phyloP scores from a whole-genome alignment of 2,888 invertebrate species.

The Pachymerium ferrugineum region DNA sequence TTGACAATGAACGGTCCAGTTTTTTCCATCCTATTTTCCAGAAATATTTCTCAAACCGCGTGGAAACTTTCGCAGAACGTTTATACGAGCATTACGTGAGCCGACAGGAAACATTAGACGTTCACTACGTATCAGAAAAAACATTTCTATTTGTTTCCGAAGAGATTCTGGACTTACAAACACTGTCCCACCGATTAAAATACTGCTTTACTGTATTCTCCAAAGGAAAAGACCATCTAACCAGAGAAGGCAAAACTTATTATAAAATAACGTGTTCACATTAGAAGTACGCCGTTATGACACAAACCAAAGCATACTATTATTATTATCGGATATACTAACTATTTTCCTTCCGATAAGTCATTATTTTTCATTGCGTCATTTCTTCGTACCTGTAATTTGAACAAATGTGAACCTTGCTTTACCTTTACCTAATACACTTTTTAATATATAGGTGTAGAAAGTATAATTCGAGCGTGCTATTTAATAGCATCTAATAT shows the following conservation, averaged over 20 bases:
- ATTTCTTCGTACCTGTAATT: no score
- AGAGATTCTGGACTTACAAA: neutral
- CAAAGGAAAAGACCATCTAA: conserved; percentile 25
- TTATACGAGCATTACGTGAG: conserved; percentile 28
- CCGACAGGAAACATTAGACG: neutral
- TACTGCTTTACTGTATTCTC: conserved; percentile 24
- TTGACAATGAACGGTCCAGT: no score
- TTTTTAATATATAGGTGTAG: neutral
- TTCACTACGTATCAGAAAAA: conserved; percentile 16
- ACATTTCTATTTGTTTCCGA: conserved; percentile 28
- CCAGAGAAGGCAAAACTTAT: conserved; percentile 6
- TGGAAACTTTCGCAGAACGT: neutral
- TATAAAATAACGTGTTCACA: neutral
- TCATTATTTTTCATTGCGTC: no score
- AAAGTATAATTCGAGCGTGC: neutral
- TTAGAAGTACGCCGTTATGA: no score
- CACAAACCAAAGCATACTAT: no score
- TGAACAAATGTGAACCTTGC: no score
- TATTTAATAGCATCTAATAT: conserved; percentile 30
- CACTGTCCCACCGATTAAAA: conserved; percentile 17
- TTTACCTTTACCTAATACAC: no score
- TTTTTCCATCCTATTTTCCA: neutral
- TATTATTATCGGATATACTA: no score
- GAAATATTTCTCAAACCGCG: conserved; percentile 27
- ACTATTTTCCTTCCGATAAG: no score